Evolutionary conservation across 1,140 invertebrate species (phyloP), one percentile per base, ranked within the genome.

Genomic region (Heliconius eleuchia): DNA sequence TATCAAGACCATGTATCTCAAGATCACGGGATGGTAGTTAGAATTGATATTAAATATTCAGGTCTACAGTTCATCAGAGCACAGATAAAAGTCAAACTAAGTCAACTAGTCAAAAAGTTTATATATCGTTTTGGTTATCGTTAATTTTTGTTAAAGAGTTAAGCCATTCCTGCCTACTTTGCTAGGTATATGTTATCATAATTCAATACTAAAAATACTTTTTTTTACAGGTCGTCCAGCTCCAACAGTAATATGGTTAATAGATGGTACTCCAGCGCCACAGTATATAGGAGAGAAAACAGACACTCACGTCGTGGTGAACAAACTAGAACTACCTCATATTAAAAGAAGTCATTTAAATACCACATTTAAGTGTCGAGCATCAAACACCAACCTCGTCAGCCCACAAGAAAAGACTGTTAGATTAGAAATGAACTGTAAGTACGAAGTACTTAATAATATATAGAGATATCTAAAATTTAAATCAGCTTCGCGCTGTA

Each of bases 301-400:
- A 73, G 96, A 96, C 60, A 96, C 96, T n/a, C 96, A 97, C 86
- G 96, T 97, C 19, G 96, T 98, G 13, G 97, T 98, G 70, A 98
- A 97, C 94, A 95, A 96, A 77, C 92, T 98, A 80, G 96, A 96
- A 85, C 95, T 98, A 74, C 95, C 96, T 13, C 95, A 96, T 78
- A 95, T 98, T 71, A 96, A 95, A 81, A 95, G 98, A 83, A 96
- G 96, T 77, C 96, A 98, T 78, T 95, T 98, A 70, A 98, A 98
- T 89, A 97, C 97, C 13, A 97, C 97, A 6, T 97, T 97, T 93
- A 98, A 97, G 91, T 98, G 98, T 91, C 96, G 97, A 88, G 98
- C 98, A 1, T 96, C 96, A 73, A 98, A 98, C 90, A 98, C 97
- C 23, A 97, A 98, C 86, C 96, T 98, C 39, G 97, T 97, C 87